Base-by-base conservation (phyloP, 2,888 invertebrate species). In the Phyllotreta striolata region DNA sequence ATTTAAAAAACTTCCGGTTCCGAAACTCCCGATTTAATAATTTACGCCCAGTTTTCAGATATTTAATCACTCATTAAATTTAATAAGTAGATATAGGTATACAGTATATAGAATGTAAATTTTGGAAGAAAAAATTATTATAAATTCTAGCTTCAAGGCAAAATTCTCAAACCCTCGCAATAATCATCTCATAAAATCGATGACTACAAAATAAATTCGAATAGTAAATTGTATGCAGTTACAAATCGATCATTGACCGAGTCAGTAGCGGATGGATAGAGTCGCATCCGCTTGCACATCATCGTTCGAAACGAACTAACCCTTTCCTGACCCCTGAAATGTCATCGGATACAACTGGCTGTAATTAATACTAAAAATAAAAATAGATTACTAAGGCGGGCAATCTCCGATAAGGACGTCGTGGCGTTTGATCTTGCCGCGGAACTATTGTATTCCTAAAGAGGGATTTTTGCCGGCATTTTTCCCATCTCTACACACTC, bases 171-270 rank as follows among this genome's bases (percentile, higher is more conserved):
- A 24, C 24, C 24, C 24, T 24, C 24, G 24, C 4, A 24, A 4
- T 24, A 24, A 1, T 38, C 51, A 51, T 14, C n/a, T n/a, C n/a
- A n/a, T 34, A 12, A 24, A 51, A 9, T 12, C 35, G 34, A 51
- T 51, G 38, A 10, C n/a, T 10, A 51, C 6, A 12, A 51, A 8
- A 47, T 7, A 51, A 38, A 49, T 49, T 24, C 65, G 63, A 57
- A 64, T 60, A 66, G 68, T 24, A 24, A 24, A 24, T 24, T 24
- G 4, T 24, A 24, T 24, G 24, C 70, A 70, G 71, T 70, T 70
- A 73, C 63, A 64, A 73, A 72, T 73, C 74, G 75, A 74, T 75
- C 75, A 71, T 74, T 75, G 75, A 75, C 75, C 73, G 70, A 69
- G 24, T 24, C 24, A 24, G 24, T 24, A 24, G 24, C 24, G 24